These are phyloP conservation scores for Caenorhabditis sp. DNA, from an alignment of 2,888 invertebrate genomes.

Conservation along the genomic window DNA sequence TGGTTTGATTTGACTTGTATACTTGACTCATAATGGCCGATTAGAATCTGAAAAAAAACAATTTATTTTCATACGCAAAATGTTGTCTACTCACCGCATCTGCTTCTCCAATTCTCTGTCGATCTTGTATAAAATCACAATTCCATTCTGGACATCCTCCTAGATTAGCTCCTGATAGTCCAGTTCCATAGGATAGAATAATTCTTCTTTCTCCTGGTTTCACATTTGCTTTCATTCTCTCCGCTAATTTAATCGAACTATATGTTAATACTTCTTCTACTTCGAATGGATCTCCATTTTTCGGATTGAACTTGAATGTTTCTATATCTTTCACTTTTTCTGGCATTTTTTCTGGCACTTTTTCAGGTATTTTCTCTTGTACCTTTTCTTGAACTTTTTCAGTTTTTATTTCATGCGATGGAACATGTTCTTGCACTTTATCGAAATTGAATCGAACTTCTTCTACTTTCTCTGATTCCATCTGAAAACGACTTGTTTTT, in stretches of 20 bases:
- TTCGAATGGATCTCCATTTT: constrained; percentile 46
- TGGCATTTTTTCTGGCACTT: background rate
- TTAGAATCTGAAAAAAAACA: constrained; percentile 7
- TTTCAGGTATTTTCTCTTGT: background rate
- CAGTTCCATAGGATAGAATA: constrained; percentile 55
- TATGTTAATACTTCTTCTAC: constrained; percentile 50
- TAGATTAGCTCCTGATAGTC: constrained; percentile 51
- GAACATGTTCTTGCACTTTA: background rate
- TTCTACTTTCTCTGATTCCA: background rate
- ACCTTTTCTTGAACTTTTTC: background rate
- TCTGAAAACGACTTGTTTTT: constrained; percentile 1
- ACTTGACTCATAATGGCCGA: constrained; percentile 24
- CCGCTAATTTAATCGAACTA: constrained; percentile 39
- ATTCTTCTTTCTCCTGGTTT: constrained; percentile 35
- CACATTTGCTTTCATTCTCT: constrained; percentile 39
- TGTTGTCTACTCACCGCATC: constrained; percentile 43
- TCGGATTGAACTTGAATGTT: constrained; percentile 44
- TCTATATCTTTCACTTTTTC: constrained; percentile 14
- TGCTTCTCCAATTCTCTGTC: constrained; percentile 30
- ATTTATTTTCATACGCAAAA: background rate
- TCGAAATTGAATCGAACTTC: background rate
- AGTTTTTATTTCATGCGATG: background rate
- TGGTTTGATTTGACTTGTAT: constrained; percentile 40
- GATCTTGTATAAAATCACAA: constrained; percentile 55
- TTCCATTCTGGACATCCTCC: constrained; percentile 70